Base-by-base conservation (phyloP, 1,140 invertebrate genomes). In the Seison nebaliae region DNA sequence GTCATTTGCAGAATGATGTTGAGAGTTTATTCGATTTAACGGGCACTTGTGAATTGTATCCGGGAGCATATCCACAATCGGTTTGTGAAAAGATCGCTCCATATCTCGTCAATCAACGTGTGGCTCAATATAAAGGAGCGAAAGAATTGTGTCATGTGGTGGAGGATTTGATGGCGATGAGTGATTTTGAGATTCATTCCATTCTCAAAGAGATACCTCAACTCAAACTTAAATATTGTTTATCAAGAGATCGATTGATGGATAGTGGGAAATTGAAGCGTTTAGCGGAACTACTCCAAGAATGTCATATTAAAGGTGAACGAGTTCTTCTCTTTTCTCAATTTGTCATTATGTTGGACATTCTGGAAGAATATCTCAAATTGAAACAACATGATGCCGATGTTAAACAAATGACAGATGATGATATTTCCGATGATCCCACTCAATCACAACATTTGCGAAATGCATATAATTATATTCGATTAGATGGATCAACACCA, bases 311-410 rank as follows among this genome's bases (percentile, higher is more conserved):
- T n/a, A n/a, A n/a, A 48, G 53, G 49, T 17, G 47, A 57, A 34
- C 39, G 78, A 21, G 73, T 84, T 20, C 60, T 91, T 31, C 69
- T 93, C 30, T 93, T 93, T 61, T 84, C 77, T 52, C 81, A 91
- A 63, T 88, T 86, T 57, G 75, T 76, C 3, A 77, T 81, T 64
- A 68, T 88, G 59, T 64, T 93, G 49, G 78, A 88, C 55, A 69
- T 91, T 42, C 38, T 59, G 23, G 55, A 60, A 42, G 47, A 49
- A 7, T 60, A 49, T 46, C 9, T 43, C 12, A 39, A 35, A n/a
- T 20, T 35, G 12, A 34, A 41, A 17, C n/a, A n/a, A n/a, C 12
- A 20, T 6, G n/a, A 21, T 35, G 12, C 18, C n/a, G 4, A 7
- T 35, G 4, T 11, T 16, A 12, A 19, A 35, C 5, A 28, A n/a